phyloP scores from a whole-genome alignment of 2,113 vertebrate genomes.

The Laterallus jamaicensis region DNA sequence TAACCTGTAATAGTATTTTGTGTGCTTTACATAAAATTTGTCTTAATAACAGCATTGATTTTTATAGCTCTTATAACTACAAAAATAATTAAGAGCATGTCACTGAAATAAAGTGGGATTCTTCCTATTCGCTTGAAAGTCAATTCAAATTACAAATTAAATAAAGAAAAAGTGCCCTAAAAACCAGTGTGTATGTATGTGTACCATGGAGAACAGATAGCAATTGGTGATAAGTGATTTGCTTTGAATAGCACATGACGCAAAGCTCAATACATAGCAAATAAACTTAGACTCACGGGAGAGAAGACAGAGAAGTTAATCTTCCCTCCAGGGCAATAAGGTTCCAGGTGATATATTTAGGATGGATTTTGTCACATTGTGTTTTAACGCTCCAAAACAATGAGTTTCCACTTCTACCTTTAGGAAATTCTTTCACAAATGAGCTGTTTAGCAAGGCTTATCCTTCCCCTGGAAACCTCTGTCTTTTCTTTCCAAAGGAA shows the following conservation, averaged over 20 bases:
- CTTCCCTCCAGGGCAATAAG: background rate
- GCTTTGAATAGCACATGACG: background rate
- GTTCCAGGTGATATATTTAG: conserved; percentile 45
- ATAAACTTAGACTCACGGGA: background rate
- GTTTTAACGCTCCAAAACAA: conserved; percentile 5
- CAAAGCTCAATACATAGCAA: background rate
- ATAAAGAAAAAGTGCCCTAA: background rate
- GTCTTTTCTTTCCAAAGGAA: background rate
- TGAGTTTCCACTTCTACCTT: background rate
- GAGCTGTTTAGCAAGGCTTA: background rate
- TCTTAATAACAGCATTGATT: conserved; percentile 14
- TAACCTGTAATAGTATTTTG: background rate
- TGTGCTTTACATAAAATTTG: background rate
- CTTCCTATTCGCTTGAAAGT: conserved; percentile 26
- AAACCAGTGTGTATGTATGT: background rate
- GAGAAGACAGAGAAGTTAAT: conserved; percentile 19
- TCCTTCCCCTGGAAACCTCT: background rate
- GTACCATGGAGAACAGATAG: background rate
- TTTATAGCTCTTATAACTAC: background rate
- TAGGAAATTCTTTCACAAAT: background rate
- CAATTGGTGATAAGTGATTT: conserved; percentile 46
- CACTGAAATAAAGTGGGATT: background rate
- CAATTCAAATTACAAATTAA: conserved; percentile 57
- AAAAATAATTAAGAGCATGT: conserved; percentile 31
- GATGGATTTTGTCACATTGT: conserved; percentile 30